Evolutionary conservation across 2,113 vertebrate species (phyloP).

Genomic region (Hassar affinis): DNA sequence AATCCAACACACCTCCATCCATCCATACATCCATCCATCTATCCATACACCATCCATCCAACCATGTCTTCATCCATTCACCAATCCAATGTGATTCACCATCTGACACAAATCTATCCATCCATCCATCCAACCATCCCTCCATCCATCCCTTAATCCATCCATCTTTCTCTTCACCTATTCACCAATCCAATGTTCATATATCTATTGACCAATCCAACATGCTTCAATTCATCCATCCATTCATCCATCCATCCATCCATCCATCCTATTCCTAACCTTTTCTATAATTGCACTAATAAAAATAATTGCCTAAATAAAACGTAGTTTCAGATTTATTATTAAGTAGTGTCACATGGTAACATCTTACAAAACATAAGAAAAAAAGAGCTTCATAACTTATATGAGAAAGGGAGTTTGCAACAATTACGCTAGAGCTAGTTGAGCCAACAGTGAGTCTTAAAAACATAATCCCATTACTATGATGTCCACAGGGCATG

Average conservation of each 20-base stretch:
- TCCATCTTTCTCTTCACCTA: background rate
- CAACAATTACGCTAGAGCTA: background rate
- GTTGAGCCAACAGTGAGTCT: background rate
- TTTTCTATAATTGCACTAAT: background rate
- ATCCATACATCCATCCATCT: background rate
- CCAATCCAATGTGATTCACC: too few species aligned
- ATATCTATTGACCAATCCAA: background rate
- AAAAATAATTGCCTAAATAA: background rate
- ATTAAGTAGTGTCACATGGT: background rate
- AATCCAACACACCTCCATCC: too few species aligned
- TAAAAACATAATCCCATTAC: background rate
- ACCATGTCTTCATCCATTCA: too few species aligned
- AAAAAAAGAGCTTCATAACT: background rate
- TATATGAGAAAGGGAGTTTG: background rate
- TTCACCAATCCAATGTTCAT: background rate
- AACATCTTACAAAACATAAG: background rate
- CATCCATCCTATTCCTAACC: background rate
- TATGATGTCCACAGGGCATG: background rate
- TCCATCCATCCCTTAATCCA: background rate
- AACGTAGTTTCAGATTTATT: background rate
- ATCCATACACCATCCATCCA: too few species aligned
- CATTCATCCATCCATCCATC: background rate
- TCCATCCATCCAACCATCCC: background rate
- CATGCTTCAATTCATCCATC: background rate
- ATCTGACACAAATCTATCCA: background rate